A percentile compares a stretch with the other conserved stretches of the same genome.
These are phyloP conservation scores for Carassius auratus DNA, from an alignment of 2,113 vertebrate species.

Conservation along the genomic window DNA sequence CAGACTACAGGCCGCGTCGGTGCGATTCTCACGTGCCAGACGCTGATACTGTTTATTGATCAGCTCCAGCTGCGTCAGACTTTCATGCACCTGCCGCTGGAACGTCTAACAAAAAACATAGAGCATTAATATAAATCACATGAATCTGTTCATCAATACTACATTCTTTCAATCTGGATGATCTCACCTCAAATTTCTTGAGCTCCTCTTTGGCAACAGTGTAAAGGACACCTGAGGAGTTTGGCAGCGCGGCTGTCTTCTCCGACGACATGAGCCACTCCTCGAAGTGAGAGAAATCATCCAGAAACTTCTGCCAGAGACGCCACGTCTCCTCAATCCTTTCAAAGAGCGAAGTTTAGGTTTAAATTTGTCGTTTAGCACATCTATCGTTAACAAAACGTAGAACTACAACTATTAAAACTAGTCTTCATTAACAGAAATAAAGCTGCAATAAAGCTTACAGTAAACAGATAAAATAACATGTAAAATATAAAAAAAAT, in stretches of 20 bases:
- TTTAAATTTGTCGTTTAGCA: not conserved
- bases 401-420: too few relatives aligned
- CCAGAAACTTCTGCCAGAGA: conserved; percentile 96
- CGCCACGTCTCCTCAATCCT: conserved; percentile 98
- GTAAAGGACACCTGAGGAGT: conserved; percentile 93
- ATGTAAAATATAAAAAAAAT: too few relatives aligned
- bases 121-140: not conserved
- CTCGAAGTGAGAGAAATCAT: conserved; percentile 92
- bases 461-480: too few relatives aligned
- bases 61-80: conserved; percentile 91
- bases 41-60: conserved; percentile 98
- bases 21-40: conserved; percentile 93
- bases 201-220: conserved; percentile 95
- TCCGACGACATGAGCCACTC: conserved; percentile 90
- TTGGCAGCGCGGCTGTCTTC: conserved; percentile 87
- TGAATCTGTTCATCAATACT: not conserved
- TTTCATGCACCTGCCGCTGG: conserved; percentile 93
- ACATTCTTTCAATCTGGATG: not conserved
- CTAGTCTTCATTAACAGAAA: too few relatives aligned
- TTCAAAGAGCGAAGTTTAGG: conserved; percentile 8
- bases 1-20: conserved; percentile 83
- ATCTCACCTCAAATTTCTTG: conserved; percentile 95
- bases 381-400: too few relatives aligned
- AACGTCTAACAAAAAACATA: conserved; percentile 78
- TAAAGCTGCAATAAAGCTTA: too few relatives aligned